Conservation (phyloP, 1,140 invertebrate species). For the Anastrepha obliqua region DNA sequence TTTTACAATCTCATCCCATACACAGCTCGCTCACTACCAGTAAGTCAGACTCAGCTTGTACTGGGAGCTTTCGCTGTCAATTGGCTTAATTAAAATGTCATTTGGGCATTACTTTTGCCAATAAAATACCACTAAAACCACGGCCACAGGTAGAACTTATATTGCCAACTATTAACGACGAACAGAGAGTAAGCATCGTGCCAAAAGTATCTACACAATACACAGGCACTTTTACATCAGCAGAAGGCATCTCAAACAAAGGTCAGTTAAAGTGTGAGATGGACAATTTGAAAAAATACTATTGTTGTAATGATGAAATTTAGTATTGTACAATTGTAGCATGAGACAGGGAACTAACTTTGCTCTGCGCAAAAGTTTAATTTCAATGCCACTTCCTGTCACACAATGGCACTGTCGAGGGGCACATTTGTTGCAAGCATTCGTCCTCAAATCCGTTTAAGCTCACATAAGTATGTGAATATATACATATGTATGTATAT, state of each 20-base stretch:
- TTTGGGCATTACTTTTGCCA: constrained; percentile 37
- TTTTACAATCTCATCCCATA: background rate
- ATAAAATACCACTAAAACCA: constrained; percentile 49
- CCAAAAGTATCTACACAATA: background rate
- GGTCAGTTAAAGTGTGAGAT: constrained; percentile 28
- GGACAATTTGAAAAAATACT: constrained; percentile 17
- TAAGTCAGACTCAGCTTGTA: background rate
- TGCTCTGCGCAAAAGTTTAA: constrained; percentile 15
- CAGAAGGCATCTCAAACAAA: background rate
- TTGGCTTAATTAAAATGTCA: constrained; percentile 54
- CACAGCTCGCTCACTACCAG: background rate
- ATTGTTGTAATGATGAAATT: constrained; percentile 40
- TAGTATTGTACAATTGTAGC: background rate
- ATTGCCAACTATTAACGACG: constrained; percentile 45
- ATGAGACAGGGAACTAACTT: background rate
- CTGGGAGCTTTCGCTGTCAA: constrained; percentile 22
- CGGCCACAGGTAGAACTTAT: constrained; percentile 2
- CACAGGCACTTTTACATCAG: background rate
- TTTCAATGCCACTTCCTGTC: constrained; percentile 49
- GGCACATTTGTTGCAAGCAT: constrained; percentile 11
- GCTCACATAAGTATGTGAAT: background rate
- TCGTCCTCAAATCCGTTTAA: background rate
- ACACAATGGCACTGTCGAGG: constrained; percentile 49
- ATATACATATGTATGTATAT: constrained; percentile 27
- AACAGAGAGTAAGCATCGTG: background rate